These are phyloP conservation scores for Cantharis lateralis DNA, from an alignment of 2,888 invertebrate genomes.

Conservation along the genomic window DNA sequence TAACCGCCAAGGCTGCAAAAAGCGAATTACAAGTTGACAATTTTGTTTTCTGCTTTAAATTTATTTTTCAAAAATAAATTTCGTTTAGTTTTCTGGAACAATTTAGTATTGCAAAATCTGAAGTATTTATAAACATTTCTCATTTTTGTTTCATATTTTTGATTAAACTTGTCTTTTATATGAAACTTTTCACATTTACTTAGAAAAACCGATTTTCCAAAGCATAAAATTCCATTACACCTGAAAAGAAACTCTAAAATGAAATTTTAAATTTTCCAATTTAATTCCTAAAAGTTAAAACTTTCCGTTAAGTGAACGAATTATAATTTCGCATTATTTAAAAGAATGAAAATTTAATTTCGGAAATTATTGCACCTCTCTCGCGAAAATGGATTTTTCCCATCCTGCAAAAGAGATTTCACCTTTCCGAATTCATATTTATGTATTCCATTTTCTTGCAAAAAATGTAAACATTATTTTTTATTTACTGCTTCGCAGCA, in stretches of 20 bases:
- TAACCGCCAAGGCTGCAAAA: too few species aligned
- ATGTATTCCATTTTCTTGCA: background rate
- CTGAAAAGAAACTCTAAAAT: background rate
- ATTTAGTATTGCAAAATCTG: background rate
- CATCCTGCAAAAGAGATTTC: background rate
- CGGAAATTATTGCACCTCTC: background rate
- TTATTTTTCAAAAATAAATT: too few species aligned
- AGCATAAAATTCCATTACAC: background rate
- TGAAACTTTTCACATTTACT: background rate
- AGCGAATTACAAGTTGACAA: too few species aligned
- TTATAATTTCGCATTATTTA: background rate
- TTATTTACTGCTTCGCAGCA: background rate
- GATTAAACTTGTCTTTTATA: background rate
- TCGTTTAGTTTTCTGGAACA: background rate
- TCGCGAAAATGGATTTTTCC: background rate
- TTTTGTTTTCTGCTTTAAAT: too few species aligned
- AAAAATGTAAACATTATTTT: background rate
- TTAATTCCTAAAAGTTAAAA: background rate
- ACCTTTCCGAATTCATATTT: background rate
- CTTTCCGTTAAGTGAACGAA: background rate
- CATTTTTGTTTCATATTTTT: background rate
- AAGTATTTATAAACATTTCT: background rate
- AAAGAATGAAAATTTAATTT: background rate
- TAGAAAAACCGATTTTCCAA: background rate
- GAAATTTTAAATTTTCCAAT: background rate